Percentiles rank a stretch among this genome's conserved stretches.
These are phyloP conservation scores for Pterocles burchelli DNA, from an alignment of 2,113 vertebrate genomes.

Conservation along the genomic window DNA sequence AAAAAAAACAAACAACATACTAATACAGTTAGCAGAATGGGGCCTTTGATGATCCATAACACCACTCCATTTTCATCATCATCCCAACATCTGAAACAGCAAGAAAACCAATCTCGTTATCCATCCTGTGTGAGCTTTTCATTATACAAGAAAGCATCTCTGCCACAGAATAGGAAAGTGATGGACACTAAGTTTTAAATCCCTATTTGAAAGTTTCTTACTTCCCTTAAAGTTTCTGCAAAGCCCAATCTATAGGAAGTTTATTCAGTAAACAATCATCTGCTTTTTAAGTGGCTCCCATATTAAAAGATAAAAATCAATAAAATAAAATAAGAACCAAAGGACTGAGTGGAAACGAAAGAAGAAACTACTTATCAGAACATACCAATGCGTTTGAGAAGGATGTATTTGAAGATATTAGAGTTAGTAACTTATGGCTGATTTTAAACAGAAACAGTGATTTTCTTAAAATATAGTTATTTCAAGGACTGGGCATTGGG, in stretches of 20 bases:
- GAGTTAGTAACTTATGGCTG: not conserved
- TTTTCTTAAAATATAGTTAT: not conserved
- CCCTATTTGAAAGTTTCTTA: not conserved
- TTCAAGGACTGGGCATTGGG: not conserved
- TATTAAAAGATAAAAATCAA: not conserved
- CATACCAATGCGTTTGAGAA: not conserved
- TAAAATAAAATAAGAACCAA: not conserved
- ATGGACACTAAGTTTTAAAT: not conserved
- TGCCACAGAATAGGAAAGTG: not conserved
- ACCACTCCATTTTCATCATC: conserved; percentile 68
- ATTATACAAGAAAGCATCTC: not conserved
- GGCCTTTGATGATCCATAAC: conserved; percentile 80
- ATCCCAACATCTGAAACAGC: conserved; percentile 75
- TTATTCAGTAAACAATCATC: not conserved
- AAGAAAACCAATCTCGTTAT: not conserved
- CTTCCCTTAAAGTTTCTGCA: not conserved
- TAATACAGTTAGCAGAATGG: conserved; percentile 74
- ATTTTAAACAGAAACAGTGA: not conserved
- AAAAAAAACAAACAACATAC: conserved; percentile 59
- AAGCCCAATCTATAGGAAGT: not conserved
- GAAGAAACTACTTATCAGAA: not conserved
- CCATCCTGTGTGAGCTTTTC: not conserved
- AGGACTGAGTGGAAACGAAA: not conserved
- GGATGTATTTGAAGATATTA: not conserved
- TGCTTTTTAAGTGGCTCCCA: not conserved